Evolutionary conservation across 2,888 invertebrate genomes (phyloP), one percentile per base, ranked within the genome.

Genomic region (Vanessa cardui): DNA sequence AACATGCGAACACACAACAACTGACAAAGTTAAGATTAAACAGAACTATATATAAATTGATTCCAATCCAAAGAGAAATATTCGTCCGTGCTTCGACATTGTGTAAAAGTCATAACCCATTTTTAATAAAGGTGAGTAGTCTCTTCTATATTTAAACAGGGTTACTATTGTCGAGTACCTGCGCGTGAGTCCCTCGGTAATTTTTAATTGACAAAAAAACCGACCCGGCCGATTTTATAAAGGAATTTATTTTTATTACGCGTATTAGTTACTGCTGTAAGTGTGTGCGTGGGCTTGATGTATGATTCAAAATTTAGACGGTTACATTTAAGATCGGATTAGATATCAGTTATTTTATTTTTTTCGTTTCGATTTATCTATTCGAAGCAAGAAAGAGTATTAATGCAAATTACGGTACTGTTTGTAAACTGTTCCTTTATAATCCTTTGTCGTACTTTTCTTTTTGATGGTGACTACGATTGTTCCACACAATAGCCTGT

Each of bases 201-300:
- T 89, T 86, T 88, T 90, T 91, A 91, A 92, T 92, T 91, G 90
- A 91, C 90, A 90, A 90, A 91, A 90, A 92, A 91, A 88, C 79
- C 79, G 85, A 82, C 83, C 85, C 86, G 74, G 74, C 83, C 83
- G 83, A 87, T 86, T 89, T 87, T 89, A 87, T 88, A 88, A 82
- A 83, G 86, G 88, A 88, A 90, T 90, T 89, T 86, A 90, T 90
- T 89, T 73, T 90, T 90, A 90, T 90, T 89, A 86, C 85, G 78
- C 78, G 79, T 81, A 83, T 83, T 81, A 81, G 80, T 80, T 80
- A 77, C 72, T 62, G 64, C 69, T 72, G 72, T 62, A 72, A 82
- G 85, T 86, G 86, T 80, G 87, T 85, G 85, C 49, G 62, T 70
- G 56, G 56, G 63, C 56, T 54, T 60, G 64, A 56, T 64, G 52